Conservation (phyloP, 2,113 vertebrate genomes). For the Siniperca chuatsi region DNA sequence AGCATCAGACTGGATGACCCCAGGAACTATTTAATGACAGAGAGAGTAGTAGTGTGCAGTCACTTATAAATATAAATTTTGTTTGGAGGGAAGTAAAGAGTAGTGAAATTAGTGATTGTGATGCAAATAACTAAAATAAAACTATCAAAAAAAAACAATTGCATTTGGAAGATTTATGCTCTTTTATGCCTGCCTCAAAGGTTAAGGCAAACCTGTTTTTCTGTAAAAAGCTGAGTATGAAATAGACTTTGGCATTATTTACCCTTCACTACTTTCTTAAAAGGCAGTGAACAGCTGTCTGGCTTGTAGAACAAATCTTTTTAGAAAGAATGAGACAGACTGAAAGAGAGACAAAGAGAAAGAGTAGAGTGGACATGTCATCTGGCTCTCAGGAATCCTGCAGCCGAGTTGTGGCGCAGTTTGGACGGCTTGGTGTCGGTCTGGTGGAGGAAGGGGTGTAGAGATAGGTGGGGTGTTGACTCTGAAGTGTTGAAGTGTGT, state of each 20-base stretch:
- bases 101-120: background rate
- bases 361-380: conserved; percentile 56
- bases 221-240: conserved; percentile 11
- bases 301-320: conserved; percentile 13
- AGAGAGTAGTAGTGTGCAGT: background rate
- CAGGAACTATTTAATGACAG: conserved; percentile 14
- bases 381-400: conserved; percentile 58
- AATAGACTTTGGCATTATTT: background rate
- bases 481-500: conserved; percentile 50
- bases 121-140: background rate
- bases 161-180: background rate
- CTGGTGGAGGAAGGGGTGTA: conserved; percentile 59
- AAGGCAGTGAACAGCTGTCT: conserved; percentile 3
- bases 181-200: background rate
- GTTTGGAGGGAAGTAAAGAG: background rate
- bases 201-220: background rate
- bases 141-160: background rate
- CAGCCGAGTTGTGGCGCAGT: conserved; percentile 29
- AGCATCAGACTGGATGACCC: conserved; percentile 20
- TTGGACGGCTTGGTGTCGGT: conserved; percentile 50
- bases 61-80: background rate
- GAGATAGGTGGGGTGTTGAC: conserved; percentile 57
- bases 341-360: conserved; percentile 22
- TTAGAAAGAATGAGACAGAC: background rate
- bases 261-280: background rate